Base-by-base conservation (phyloP, 1,140 invertebrate species). In the Lordiphosa clarofinis region DNA sequence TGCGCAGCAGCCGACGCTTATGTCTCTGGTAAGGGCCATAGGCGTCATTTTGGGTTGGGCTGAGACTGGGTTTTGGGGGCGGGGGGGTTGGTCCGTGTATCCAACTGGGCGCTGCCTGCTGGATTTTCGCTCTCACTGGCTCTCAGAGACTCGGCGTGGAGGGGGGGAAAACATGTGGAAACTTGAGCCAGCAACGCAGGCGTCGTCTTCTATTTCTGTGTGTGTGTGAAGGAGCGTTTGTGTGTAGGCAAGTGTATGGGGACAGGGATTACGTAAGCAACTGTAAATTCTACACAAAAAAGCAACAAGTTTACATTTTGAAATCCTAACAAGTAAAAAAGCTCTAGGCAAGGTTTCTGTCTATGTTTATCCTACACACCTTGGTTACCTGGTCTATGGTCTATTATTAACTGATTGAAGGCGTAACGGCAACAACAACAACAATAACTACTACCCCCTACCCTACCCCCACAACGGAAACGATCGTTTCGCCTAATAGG, bases 401-500 rank as follows among this genome's bases (percentile, higher is more conserved):
- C 57, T 64, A 74, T 73, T 78, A 71, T 72, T 72, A 57, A 68
- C 62, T 70, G 46, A 39, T 61, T 76, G 59, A 65, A 76, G 58
- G 57, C 73, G 67, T 78, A 71, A 76, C 68, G 67, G 68, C 60
- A 70, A 53, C 48, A 52, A 53, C 50, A 59, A 42, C 58, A 56
- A 60, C 60, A 58, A 59, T 47, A 58, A 37, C 58, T 31, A 56
- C 53, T 58, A 53, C 40, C 55, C 48, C 36, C 38, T 48, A 39
- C 38, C 55, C 56, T 67, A 38, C 58, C 68, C 65, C 53, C 73
- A 67, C 60, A 82, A 76, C 78, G 78, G 78, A 82, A 82, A 75
- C 78, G 60, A 70, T 53, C 53, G 72, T 68, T 84, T 68, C 50
- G 78, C 67, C 76, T 72, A 82, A 82, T 84, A 82, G 74, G 70